A percentile compares a stretch with the other conserved stretches of the same genome.
These are phyloP conservation scores for Chlorospingus flavigularis DNA, from an alignment of 2,797 vertebrate genomes.

Conservation along the genomic window DNA sequence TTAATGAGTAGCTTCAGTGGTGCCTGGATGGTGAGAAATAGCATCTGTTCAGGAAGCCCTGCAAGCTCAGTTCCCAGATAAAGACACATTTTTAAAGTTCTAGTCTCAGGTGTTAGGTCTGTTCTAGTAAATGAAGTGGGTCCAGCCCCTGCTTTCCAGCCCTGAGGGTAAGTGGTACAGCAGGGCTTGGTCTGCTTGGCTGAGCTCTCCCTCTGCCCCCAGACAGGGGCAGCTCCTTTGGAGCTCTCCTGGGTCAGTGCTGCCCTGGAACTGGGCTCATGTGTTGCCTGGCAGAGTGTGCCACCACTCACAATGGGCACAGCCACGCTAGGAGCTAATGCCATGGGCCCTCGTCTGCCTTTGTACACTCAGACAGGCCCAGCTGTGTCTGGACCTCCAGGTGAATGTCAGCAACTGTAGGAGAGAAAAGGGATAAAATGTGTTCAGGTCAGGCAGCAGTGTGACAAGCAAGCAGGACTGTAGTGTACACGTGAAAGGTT, in stretches of 20 bases:
- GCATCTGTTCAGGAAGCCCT: not conserved
- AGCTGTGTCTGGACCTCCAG: not conserved
- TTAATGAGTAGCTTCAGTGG: not conserved
- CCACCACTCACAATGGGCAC: not conserved
- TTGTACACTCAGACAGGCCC: not conserved
- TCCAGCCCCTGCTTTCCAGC: not conserved
- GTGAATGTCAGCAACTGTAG: not conserved
- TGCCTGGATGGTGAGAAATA: not conserved
- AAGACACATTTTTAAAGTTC: accelerated
- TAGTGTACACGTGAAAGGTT: not conserved
- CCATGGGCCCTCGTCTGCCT: not conserved
- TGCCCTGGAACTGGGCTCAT: not conserved
- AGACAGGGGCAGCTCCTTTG: not conserved
- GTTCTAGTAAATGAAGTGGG: accelerated
- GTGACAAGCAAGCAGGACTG: not conserved
- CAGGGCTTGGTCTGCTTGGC: not conserved
- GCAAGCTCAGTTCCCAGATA: not conserved
- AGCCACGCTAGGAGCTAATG: not conserved
- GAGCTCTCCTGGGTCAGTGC: not conserved
- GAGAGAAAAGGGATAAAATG: not conserved
- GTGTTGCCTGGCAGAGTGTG: not conserved
- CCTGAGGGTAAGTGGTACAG: not conserved
- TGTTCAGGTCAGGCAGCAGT: not conserved
- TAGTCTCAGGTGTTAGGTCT: not conserved
- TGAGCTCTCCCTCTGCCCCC: not conserved